phyloP scores from a whole-genome alignment of 1,140 invertebrate species.

The Neuroterus valhalla region DNA sequence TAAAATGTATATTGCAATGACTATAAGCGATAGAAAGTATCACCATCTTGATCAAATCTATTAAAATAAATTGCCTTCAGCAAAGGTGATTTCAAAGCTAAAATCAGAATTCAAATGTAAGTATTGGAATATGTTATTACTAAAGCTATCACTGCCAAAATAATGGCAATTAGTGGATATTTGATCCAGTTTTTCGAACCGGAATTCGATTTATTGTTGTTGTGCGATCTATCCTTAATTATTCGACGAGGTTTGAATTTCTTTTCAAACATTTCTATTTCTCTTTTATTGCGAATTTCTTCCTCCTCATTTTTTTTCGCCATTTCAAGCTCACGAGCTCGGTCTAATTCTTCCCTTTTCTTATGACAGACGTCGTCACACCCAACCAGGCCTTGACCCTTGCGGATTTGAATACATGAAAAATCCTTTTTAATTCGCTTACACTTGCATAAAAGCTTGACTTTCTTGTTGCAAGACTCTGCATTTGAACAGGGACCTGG shows the following conservation, averaged over 20 bases:
- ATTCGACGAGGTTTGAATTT: conserved; percentile 80
- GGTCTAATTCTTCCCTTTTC: conserved; percentile 75
- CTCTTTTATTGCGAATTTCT: conserved; percentile 80
- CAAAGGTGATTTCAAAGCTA: background rate
- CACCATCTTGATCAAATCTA: background rate
- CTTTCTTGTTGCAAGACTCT: conserved; percentile 85
- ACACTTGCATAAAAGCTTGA: conserved; percentile 87
- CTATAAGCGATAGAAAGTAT: background rate
- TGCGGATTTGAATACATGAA: conserved; percentile 80
- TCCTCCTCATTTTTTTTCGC: conserved; percentile 77
- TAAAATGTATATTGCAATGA: background rate
- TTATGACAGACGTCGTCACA: conserved; percentile 80
- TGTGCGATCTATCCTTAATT: conserved; percentile 63
- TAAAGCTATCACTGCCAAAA: background rate
- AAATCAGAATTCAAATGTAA: background rate
- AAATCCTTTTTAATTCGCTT: conserved; percentile 86
- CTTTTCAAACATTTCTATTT: conserved; percentile 84
- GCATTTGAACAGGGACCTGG: conserved; percentile 81
- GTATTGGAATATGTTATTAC: background rate
- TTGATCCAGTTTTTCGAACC: conserved; percentile 16
- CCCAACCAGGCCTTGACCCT: conserved; percentile 72
- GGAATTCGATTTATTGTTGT: conserved; percentile 32
- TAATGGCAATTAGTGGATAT: background rate
- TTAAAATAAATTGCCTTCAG: background rate
- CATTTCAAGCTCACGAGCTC: conserved; percentile 74